A percentile compares a stretch with the other conserved stretches of the same genome.
Conservation (phyloP, 2,797 vertebrate genomes). For the Chromobotia macracanthus region DNA sequence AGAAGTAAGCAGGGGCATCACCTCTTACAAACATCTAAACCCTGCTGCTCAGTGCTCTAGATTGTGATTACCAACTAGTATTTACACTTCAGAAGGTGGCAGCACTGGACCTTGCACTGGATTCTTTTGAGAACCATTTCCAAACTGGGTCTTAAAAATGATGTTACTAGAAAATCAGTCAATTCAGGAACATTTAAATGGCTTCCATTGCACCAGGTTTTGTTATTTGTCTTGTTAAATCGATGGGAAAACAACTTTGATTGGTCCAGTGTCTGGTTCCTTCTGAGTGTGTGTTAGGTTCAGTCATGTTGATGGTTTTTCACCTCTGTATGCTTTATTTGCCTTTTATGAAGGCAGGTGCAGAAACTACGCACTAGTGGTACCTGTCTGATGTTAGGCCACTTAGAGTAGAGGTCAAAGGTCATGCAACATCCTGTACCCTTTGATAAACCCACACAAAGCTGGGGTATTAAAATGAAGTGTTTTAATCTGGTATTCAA, state of each 20-base stretch:
- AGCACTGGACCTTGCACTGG: conserved; percentile 14
- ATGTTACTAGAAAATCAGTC: neutral
- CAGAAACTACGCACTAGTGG: conserved; percentile 96
- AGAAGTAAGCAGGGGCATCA: conserved; percentile 71
- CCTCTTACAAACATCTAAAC: conserved; percentile 53
- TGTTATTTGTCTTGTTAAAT: conserved; percentile 3
- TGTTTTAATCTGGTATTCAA: neutral
- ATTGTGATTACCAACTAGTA: conserved; percentile 76
- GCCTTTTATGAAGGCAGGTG: conserved; percentile 87
- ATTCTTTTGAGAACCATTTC: neutral
- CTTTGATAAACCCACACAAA: conserved; percentile 22
- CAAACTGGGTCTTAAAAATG: neutral
- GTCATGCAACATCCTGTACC: conserved; percentile 63
- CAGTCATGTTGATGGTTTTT: conserved; percentile 74
- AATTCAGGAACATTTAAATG: neutral
- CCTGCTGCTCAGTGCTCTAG: conserved; percentile 54
- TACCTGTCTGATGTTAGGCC: conserved; percentile 84
- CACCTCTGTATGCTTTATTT: conserved; percentile 75
- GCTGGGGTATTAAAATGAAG: conserved; percentile 6
- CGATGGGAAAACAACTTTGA: conserved; percentile 1
- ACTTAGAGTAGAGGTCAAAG: conserved; percentile 76
- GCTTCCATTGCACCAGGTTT: neutral
- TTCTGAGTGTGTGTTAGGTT: conserved; percentile 66
- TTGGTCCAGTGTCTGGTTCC: conserved; percentile 50
- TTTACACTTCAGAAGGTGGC: conserved; percentile 67